Conservation (phyloP, 2,113 vertebrate species). For the Anser cygnoides region DNA sequence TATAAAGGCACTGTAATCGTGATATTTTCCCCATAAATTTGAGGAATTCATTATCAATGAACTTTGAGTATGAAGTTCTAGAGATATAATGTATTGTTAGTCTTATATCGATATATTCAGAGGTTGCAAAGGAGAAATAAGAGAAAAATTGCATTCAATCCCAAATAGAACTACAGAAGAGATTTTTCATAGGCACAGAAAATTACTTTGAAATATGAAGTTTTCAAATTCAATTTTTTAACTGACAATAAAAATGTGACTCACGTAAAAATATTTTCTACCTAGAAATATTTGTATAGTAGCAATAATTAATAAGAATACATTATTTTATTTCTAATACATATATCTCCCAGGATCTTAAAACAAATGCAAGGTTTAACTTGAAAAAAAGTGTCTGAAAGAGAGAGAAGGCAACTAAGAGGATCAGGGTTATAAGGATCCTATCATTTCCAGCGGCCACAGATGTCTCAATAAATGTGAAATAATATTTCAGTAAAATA, state of each 20-base stretch:
- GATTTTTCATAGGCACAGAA: background rate
- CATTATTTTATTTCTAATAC: background rate
- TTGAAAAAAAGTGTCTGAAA: background rate
- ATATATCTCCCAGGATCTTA: fast-evolving
- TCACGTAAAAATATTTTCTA: background rate
- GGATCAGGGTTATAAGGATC: fast-evolving
- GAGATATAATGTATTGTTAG: background rate
- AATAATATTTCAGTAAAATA: background rate
- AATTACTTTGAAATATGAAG: background rate
- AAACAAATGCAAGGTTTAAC: background rate
- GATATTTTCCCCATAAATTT: background rate
- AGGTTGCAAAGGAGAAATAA: background rate
- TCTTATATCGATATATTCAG: background rate
- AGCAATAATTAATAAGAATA: background rate
- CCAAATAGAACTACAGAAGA: background rate
- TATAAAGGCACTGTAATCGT: background rate
- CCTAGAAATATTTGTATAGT: background rate
- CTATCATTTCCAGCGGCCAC: background rate
- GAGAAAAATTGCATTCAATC: background rate
- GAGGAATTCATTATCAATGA: background rate
- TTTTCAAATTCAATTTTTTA: background rate
- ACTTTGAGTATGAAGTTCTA: background rate
- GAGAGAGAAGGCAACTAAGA: background rate
- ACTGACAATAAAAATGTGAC: background rate
- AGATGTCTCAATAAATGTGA: background rate